A percentile compares a stretch with the other conserved stretches of the same genome.
These are phyloP conservation scores for Gymnocephalus cernua DNA, from an alignment of 2,113 vertebrate genomes.

Conservation along the genomic window DNA sequence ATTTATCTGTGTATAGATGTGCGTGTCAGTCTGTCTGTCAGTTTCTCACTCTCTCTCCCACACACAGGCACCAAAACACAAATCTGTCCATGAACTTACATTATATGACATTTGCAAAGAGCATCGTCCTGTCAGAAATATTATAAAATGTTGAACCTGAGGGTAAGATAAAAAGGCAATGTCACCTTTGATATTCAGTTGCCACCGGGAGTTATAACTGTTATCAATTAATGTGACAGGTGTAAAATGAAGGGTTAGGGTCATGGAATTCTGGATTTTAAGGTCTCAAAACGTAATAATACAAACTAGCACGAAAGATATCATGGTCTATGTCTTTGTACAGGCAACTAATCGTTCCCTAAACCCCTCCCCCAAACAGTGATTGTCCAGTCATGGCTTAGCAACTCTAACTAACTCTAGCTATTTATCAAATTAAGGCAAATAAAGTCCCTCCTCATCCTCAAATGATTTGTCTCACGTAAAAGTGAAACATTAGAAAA, in stretches of 20 bases:
- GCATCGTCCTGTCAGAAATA: slow-evolving; percentile 4
- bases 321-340: neutral
- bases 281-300: neutral
- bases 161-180: slow-evolving; percentile 5
- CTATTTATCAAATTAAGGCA: too few species aligned
- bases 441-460: neutral
- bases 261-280: slow-evolving; percentile 3
- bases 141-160: slow-evolving; percentile 9
- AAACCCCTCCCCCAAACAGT: neutral
- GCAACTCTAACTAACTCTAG: neutral
- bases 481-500: neutral
- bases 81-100: slow-evolving; percentile 23
- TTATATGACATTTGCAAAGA: slow-evolving; percentile 36
- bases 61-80: neutral
- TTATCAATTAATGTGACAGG: slow-evolving; percentile 14
- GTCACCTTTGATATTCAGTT: slow-evolving; percentile 17
- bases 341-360: neutral
- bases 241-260: slow-evolving; percentile 3
- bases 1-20: slow-evolving; percentile 39
- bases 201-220: neutral
- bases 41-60: neutral
- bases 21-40: slow-evolving; percentile 7
- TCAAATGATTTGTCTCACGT: too few species aligned
- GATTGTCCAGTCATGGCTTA: neutral
- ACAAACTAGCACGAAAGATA: neutral